Percentiles rank a stretch among this genome's conserved stretches.
Conservation (phyloP, 2,888 invertebrate genomes). For the Ennomos fuscantarius region DNA sequence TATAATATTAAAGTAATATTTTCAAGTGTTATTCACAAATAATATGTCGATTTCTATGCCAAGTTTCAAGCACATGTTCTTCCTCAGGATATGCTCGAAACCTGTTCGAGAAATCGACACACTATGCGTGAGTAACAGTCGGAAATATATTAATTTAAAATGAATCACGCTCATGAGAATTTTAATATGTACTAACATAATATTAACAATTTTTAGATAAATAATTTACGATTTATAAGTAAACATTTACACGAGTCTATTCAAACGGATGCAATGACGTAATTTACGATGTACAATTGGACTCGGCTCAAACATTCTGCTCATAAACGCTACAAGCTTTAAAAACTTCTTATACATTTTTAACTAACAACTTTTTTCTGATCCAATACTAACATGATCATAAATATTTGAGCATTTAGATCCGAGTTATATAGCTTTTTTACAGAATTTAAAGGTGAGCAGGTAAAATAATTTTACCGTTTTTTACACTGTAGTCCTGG, state of each 20-base stretch:
- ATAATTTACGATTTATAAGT: background rate
- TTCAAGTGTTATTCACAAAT: too few species aligned
- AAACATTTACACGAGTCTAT: conserved; percentile 8
- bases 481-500: too few species aligned
- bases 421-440: background rate
- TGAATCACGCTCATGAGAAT: too few species aligned
- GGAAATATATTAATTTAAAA: too few species aligned
- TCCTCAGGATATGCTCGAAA: too few species aligned
- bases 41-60: too few species aligned
- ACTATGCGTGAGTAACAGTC: too few species aligned
- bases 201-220: background rate
- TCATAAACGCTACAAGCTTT: conserved; percentile 19
- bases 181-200: too few species aligned
- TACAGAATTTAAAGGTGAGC: background rate
- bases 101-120: too few species aligned
- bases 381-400: conserved; percentile 3
- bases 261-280: conserved; percentile 25
- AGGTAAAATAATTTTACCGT: too few species aligned
- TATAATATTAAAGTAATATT: too few species aligned
- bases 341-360: conserved; percentile 28
- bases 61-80: too few species aligned
- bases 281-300: conserved; percentile 18
- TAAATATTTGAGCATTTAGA: conserved; percentile 23
- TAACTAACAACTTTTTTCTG: conserved; percentile 25
- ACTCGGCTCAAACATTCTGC: conserved; percentile 11